Evolutionary conservation across 2,888 invertebrate species (phyloP).

Genomic region (Drosophila rellima): DNA sequence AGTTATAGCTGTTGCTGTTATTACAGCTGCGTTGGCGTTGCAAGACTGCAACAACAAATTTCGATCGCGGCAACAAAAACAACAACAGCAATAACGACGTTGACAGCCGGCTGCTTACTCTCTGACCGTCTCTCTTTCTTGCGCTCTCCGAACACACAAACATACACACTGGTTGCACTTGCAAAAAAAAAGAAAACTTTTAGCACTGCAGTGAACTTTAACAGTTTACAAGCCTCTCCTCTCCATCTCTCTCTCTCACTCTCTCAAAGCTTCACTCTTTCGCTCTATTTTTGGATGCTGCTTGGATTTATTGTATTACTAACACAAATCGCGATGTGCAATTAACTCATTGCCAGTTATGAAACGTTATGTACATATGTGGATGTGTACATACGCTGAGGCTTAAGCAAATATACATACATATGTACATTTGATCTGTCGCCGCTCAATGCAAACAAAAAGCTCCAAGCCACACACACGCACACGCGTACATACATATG

Average conservation of each 20-base stretch:
- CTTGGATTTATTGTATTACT: slow-evolving; percentile 20
- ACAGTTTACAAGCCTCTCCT: slow-evolving; percentile 1
- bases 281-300: slow-evolving; percentile 13
- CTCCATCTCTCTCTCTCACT: neutral
- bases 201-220: slow-evolving; percentile 21
- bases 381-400: slow-evolving; percentile 29
- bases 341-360: slow-evolving; percentile 52
- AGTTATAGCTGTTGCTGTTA: slow-evolving; percentile 43
- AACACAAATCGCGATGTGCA: slow-evolving; percentile 37
- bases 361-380: slow-evolving; percentile 46
- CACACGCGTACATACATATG: slow-evolving; percentile 7
- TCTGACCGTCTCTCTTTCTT: slow-evolving; percentile 29
- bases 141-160: slow-evolving; percentile 23
- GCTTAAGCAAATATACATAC: slow-evolving; percentile 40
- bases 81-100: slow-evolving; percentile 30
- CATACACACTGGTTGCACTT: slow-evolving; percentile 20
- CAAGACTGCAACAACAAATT: slow-evolving; percentile 38
- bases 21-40: slow-evolving; percentile 42
- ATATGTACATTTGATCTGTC: slow-evolving; percentile 43
- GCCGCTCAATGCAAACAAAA: slow-evolving; percentile 51
- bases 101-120: slow-evolving; percentile 68
- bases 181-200: slow-evolving; percentile 20
- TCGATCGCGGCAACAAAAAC: slow-evolving; percentile 22
- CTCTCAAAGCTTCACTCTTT: neutral
- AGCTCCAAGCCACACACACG: slow-evolving; percentile 37